Conservation (phyloP, 2,797 vertebrate species). For the Naso thynnoides region DNA sequence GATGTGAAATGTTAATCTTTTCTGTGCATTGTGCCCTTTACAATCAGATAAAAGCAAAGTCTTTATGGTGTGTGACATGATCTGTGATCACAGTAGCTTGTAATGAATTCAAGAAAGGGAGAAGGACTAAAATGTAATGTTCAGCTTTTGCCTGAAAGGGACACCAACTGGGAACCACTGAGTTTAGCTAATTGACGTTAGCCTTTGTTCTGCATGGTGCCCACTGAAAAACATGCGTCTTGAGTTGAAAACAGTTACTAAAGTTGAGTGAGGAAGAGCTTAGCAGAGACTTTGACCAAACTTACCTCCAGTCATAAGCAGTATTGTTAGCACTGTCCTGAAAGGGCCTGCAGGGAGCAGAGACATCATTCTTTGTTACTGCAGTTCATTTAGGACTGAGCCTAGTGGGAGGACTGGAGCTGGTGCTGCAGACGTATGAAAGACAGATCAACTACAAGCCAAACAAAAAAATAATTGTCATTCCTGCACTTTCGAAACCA, state of each 20-base stretch:
- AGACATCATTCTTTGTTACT: slow-evolving; percentile 14
- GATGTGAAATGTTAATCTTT: slow-evolving; percentile 24
- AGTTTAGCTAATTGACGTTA: slow-evolving; percentile 68
- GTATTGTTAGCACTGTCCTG: slow-evolving; percentile 19
- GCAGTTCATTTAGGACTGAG: slow-evolving; percentile 33
- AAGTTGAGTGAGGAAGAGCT: slow-evolving; percentile 32
- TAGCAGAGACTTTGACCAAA: slow-evolving; percentile 22
- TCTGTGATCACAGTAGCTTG: slow-evolving; percentile 62
- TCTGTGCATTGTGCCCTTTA: slow-evolving; percentile 31
- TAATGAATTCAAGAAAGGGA: slow-evolving; percentile 56
- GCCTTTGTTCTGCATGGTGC: slow-evolving; percentile 65
- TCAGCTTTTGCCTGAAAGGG: slow-evolving; percentile 63
- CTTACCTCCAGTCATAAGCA: slow-evolving; percentile 25
- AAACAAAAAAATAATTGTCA: slow-evolving; percentile 20
- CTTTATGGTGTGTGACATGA: slow-evolving; percentile 50
- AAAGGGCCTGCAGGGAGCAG: not conserved
- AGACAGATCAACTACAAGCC: slow-evolving; percentile 9
- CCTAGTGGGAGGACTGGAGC: slow-evolving; percentile 1
- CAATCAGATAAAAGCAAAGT: slow-evolving; percentile 57
- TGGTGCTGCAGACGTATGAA: slow-evolving; percentile 30
- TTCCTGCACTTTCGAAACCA: slow-evolving; percentile 23
- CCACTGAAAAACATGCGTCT: slow-evolving; percentile 54
- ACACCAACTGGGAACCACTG: slow-evolving; percentile 65
- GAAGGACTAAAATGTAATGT: slow-evolving; percentile 50
- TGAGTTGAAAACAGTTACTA: slow-evolving; percentile 36